Evolutionary conservation across 2,113 vertebrate genomes (phyloP), one percentile per base, ranked within the genome.

Genomic region (Bambusicola thoracicus): DNA sequence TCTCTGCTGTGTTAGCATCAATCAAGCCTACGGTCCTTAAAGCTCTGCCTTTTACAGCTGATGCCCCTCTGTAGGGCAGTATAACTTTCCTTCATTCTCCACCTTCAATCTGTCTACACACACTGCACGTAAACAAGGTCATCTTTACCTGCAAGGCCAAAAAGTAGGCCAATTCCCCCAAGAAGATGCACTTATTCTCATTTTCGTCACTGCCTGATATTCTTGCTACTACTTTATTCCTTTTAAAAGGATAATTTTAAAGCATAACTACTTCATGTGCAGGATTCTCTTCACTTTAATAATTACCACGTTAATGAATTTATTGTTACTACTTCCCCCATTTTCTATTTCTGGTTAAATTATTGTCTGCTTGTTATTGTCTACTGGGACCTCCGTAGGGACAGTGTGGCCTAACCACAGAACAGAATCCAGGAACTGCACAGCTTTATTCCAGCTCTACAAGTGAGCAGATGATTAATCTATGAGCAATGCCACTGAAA

Each of bases 281-380:
- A 92, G 49, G 41, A 94, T 87, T 90, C 68, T 96, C 85, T 63
- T 86, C 88, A 67, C 76, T 95, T 40, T 53, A 90, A 74, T 94
- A 94, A 96, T 87, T 95, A 94, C 86, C 3, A 15, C 0, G 21
- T 61, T 96, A 95, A 96, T 93, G 77, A 93, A 94, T 95, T 96
- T 93, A 84, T 88, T 96, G 89, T 96, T 94, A 86, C 62, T 68
- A 90, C 94, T 96, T 96, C 96, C 92, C 70, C 55, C 40, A 41
- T 94, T 69, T 95, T 95, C 95, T 96, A 89, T 94, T 96, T 95
- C 92, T 96, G 77, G 83, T 85, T 81, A 94, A 95, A 94, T 95
- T 94, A 94, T 91, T 94, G 92, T 95, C 90, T 95, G 86, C 74
- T 90, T 93, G 83, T 79, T 96, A 94, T 91, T 96, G 96, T 96